A percentile compares a stretch with the other conserved stretches of the same genome.
These are phyloP conservation scores for Drosophila ironensis DNA, from an alignment of 1,140 invertebrate genomes.

Conservation along the genomic window DNA sequence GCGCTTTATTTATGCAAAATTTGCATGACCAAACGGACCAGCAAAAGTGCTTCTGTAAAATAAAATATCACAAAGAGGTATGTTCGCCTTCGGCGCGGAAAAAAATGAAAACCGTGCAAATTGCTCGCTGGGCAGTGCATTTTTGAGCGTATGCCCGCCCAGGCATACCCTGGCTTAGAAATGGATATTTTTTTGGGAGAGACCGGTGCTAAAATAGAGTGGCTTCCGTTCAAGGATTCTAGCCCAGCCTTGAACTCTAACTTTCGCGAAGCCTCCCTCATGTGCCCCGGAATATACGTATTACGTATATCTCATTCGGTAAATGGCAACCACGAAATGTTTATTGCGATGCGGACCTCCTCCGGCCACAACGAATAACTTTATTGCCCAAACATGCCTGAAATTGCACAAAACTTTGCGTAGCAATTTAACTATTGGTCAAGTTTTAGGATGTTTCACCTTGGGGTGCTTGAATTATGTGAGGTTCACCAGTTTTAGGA, in stretches of 20 bases:
- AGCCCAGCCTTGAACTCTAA: constrained; percentile 31
- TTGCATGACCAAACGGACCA: constrained; percentile 32
- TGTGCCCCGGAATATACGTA: background rate
- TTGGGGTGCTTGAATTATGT: too few species aligned
- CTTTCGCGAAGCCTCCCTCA: constrained; percentile 7
- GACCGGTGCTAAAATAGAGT: constrained; percentile 6
- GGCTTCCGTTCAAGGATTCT: constrained; percentile 8
- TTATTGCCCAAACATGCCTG: constrained; percentile 1
- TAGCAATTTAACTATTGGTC: background rate
- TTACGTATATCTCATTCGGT: constrained; percentile 2
- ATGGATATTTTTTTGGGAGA: constrained; percentile 4
- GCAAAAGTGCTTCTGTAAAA: constrained; percentile 34
- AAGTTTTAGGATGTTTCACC: too few species aligned
- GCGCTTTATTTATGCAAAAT: constrained; percentile 57
- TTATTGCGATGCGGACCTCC: constrained; percentile 17
- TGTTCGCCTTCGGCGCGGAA: background rate
- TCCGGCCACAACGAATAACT: background rate
- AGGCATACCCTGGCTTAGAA: background rate
- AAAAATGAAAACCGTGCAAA: constrained; percentile 38
- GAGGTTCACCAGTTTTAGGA: too few species aligned
- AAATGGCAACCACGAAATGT: constrained; percentile 26
- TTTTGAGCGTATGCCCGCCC: background rate
- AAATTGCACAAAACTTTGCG: background rate
- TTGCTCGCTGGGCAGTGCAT: constrained; percentile 45
- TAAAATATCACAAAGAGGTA: constrained; percentile 13